Evolutionary conservation across 2,888 invertebrate genomes (phyloP).

Genomic region (Macaria notata): DNA sequence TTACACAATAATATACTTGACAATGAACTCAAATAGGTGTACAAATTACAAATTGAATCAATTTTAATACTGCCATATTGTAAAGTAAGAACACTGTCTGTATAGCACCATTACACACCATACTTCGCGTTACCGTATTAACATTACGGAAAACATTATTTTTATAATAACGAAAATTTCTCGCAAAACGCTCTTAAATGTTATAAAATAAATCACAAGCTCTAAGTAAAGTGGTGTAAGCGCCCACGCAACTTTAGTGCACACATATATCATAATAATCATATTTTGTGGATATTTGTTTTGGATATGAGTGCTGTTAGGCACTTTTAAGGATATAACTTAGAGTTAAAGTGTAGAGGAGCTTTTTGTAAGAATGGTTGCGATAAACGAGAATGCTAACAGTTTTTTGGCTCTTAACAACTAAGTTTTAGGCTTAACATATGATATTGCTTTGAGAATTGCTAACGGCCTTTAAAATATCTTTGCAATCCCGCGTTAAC

Average conservation of each 20-base stretch:
- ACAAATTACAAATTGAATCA: no score
- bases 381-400: no score
- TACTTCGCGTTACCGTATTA: slow-evolving; percentile 25
- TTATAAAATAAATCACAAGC: slow-evolving; percentile 52
- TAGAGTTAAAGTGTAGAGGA: background rate
- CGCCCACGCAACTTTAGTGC: slow-evolving; percentile 36
- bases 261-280: slow-evolving; percentile 51
- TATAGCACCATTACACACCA: slow-evolving; percentile 14
- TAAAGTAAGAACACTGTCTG: no score
- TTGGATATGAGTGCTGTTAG: slow-evolving; percentile 12
- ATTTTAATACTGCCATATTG: no score
- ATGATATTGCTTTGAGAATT: no score
- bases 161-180: slow-evolving; percentile 25
- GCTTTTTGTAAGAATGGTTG: no score
- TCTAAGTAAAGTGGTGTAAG: slow-evolving; percentile 43
- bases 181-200: slow-evolving; percentile 37
- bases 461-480: no score
- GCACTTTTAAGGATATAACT: slow-evolving; percentile 2
- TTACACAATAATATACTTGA: no score
- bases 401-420: no score
- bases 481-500: no score
- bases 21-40: no score
- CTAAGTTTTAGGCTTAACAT: no score
- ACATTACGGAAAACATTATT: slow-evolving; percentile 29
- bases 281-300: slow-evolving; percentile 37